phyloP scores from a whole-genome alignment of 2,797 vertebrate species.

The Pteronotus mesoamericanus region DNA sequence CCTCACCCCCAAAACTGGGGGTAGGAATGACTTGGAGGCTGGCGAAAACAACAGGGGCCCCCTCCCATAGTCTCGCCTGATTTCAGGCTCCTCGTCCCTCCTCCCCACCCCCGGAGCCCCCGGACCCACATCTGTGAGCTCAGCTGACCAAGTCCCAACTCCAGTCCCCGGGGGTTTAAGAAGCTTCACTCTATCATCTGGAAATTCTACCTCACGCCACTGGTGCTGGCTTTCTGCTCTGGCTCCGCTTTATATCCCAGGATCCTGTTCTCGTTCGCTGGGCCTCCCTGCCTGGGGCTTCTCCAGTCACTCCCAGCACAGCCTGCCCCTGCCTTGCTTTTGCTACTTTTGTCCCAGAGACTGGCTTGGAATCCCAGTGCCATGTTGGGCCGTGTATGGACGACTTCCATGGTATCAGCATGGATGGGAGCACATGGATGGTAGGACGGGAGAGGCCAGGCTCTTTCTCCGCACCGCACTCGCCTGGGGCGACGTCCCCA shows the following conservation, averaged over 20 bases:
- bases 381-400: neutral
- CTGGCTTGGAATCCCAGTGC: neutral
- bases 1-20: neutral
- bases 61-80: neutral
- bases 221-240: neutral
- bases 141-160: neutral
- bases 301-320: neutral
- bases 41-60: neutral
- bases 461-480: neutral
- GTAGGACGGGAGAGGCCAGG: neutral
- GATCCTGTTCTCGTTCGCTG: neutral
- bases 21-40: neutral
- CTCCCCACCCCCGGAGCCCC: neutral
- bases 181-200: neutral
- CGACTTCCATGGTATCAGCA: neutral
- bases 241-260: neutral
- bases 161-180: neutral
- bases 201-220: neutral
- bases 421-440: neutral
- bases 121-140: neutral
- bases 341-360: neutral
- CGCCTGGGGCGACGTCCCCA: neutral
- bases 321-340: neutral
- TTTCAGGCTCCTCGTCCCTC: neutral
- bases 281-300: neutral